A percentile compares a stretch with the other conserved stretches of the same genome.
Conservation (phyloP, 2,797 vertebrate genomes). For the Orientallactaga sibirica region DNA sequence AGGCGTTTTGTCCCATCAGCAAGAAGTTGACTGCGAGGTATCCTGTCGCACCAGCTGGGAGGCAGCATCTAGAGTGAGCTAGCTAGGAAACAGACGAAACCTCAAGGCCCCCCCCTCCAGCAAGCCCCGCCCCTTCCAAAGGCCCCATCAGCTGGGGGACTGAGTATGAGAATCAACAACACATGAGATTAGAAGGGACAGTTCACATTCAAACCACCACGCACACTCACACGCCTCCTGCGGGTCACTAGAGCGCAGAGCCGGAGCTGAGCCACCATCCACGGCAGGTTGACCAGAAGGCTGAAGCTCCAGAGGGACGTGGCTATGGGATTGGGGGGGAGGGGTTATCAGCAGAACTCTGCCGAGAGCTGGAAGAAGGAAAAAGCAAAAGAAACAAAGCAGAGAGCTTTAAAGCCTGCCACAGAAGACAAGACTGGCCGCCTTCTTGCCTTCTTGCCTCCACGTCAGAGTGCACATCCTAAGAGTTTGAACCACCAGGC, state of each 20-base stretch:
- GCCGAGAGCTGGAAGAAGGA: neutral
- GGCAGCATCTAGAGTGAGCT: too few species aligned
- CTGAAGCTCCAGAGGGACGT: neutral
- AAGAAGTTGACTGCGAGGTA: too few species aligned
- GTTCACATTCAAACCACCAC: too few species aligned
- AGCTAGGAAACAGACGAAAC: too few species aligned
- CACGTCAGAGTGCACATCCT: neutral
- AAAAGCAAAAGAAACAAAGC: neutral
- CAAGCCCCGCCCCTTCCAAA: too few species aligned
- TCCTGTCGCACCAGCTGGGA: too few species aligned
- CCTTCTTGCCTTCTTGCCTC: neutral
- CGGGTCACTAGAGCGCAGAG: neutral
- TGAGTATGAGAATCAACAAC: too few species aligned
- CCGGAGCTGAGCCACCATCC: too few species aligned
- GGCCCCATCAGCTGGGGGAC: too few species aligned
- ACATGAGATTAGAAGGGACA: too few species aligned
- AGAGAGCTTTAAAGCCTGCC: neutral
- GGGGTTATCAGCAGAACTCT: neutral
- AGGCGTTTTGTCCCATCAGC: too few species aligned
- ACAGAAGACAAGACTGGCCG: neutral
- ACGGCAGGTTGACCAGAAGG: accelerated
- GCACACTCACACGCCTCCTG: neutral
- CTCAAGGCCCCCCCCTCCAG: too few species aligned
- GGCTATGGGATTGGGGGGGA: neutral
- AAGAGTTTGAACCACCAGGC: neutral